Base-by-base conservation (phyloP, 2,888 invertebrate species). In the Nephrotoma guestfalica region DNA sequence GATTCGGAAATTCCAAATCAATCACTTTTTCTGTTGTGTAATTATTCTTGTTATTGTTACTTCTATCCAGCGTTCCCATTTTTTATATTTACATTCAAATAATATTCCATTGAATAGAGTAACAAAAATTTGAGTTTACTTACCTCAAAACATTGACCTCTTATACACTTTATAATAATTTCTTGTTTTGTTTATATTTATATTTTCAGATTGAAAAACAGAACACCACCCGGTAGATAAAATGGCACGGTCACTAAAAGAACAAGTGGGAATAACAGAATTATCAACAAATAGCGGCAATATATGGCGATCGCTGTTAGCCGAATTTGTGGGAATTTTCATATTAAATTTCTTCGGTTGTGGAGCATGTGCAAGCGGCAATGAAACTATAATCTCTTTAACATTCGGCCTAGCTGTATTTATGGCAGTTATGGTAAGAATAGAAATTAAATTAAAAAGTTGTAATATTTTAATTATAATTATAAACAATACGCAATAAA, bases 311-410 rank as follows among this genome's bases (percentile, higher is more conserved):
- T 41, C 85, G 42, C 7, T 85, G 5, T 41, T 85, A n/a, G 85
- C 85, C n/a, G 85, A 85, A 85, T 85, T 85, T 85, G n/a, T 85
- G 93, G 93, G 97, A 43, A 97, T 96, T 88, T 91, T 97, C 88
- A 93, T 98, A 86, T 93, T 98, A 89, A 97, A 97, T 90, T 95
- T 98, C 91, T 96, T 98, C 89, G 98, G 97, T 4, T 97, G 97
- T 90, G 97, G 97, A 5, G 94, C 97, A 9, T 94, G 95, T 89
- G 92, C 95, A 87, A 93, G 92, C 11, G 92, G 92, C 41, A 87
- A 92, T 88, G 91, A 90, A 86, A 91, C 92, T 15, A 94, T 96
- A 89, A 96, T 97, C 88, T 94, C 97, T 0, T 92, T 98, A 71
- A 94, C 96, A 40, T 98, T 98, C 90, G 98, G 98, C 83, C 93